A percentile compares a stretch with the other conserved stretches of the same genome.
Evolutionary conservation across 2,888 invertebrate genomes (phyloP).

Genomic region (Ichneumon xanthorius): DNA sequence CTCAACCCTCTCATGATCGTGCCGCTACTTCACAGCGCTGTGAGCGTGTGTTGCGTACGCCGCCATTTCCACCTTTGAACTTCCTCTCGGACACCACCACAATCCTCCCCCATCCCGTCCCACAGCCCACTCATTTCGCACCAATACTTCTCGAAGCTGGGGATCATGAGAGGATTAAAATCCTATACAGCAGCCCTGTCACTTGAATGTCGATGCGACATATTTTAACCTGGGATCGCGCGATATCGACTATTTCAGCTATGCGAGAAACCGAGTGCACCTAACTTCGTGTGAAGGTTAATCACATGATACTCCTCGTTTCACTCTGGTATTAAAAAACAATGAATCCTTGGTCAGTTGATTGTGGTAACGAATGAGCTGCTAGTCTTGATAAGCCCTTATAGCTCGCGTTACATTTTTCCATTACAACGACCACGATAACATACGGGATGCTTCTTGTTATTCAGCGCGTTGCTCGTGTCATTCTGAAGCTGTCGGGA

Average conservation of each 20-base stretch:
- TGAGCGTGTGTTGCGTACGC: too few species aligned
- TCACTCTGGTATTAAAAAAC: background rate
- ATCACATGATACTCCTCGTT: background rate
- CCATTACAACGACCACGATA: background rate
- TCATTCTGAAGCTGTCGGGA: conserved; percentile 58
- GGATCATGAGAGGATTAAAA: background rate
- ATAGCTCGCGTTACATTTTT: background rate
- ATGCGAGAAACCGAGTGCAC: background rate
- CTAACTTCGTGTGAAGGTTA: background rate
- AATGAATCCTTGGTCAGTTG: background rate
- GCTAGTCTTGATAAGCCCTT: background rate
- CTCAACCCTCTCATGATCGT: too few species aligned
- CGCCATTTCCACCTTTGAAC: too few species aligned
- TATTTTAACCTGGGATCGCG: background rate
- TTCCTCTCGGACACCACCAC: too few species aligned
- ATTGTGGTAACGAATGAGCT: background rate
- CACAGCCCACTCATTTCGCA: too few species aligned
- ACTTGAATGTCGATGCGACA: background rate
- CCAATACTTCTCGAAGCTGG: too few species aligned
- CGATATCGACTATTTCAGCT: too few species aligned
- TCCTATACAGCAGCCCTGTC: background rate
- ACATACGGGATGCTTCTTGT: conserved; percentile 52
- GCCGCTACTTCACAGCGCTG: too few species aligned
- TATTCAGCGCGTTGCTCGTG: conserved; percentile 62
- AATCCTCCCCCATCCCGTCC: too few species aligned